Conservation (phyloP, 2,797 vertebrate species). For the Malurus splendens region DNA sequence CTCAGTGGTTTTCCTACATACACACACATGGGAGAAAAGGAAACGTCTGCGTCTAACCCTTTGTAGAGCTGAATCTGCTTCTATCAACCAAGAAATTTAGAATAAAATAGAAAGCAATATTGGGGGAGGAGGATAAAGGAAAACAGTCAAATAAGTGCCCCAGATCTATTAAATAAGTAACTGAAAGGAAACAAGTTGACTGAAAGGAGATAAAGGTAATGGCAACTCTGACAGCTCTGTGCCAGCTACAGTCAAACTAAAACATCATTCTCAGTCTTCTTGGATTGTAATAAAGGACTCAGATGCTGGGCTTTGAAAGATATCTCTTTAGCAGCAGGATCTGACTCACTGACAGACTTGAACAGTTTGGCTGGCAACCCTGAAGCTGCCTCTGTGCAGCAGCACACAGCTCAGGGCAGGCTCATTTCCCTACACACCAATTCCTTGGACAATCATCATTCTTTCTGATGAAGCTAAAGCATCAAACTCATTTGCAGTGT, state of each 20-base stretch:
- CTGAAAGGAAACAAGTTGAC: background rate
- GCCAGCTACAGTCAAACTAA: background rate
- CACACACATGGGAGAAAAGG: rapidly evolving
- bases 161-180: background rate
- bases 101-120: background rate
- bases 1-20: background rate
- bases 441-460: background rate
- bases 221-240: background rate
- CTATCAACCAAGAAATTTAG: background rate
- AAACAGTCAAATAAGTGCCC: background rate
- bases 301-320: constrained; percentile 40
- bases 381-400: constrained; percentile 15
- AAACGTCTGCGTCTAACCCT: background rate
- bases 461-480: constrained; percentile 1
- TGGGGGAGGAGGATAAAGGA: background rate
- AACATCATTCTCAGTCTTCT: background rate
- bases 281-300: constrained; percentile 23
- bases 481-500: background rate
- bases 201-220: background rate
- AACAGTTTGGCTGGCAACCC: constrained; percentile 30
- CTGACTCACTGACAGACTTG: constrained; percentile 35
- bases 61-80: background rate
- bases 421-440: background rate
- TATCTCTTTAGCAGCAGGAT: constrained; percentile 39
- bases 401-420: background rate